Evolutionary conservation across 2,113 vertebrate genomes (phyloP), one percentile per base, ranked within the genome.

Genomic region (Peromyscus polionotus): DNA sequence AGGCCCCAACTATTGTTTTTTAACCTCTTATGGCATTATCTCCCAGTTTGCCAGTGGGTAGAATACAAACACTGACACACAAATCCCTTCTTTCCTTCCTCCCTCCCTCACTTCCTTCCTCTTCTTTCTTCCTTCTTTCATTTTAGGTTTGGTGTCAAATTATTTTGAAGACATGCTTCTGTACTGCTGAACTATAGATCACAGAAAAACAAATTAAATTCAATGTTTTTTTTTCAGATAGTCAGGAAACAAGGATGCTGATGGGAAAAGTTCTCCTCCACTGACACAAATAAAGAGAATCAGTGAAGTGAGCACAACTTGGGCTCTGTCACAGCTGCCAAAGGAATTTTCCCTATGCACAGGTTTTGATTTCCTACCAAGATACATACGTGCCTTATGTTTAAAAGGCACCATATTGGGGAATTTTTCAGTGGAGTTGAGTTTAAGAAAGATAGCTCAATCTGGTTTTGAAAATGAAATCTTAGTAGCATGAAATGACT

Each of bases 161-260:
- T 17, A 59, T 95, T 83, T 22, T 63, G 7, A 92, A 81, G 12
- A 81, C 85, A 45, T 76, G n/a, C 2, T 95, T 95, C 51, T 95
- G 57, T 5, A 54, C 14, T 54, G 8, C 45, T 70, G n/a, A 94
- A 61, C 68, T 86, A 28, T 77, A 94, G 68, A 91, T 31, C 84
- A 31, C 33, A 81, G 45, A 92, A 93, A 93, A 73, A 24, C 87
- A 95, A 96, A 94, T 93, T 93, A 89, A 87, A 96, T 98, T 75
- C 70, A 70, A 48, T 93, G 22, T 5, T 7, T 63, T 84, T 91
- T 96, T 93, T 72, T 95, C 96, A 94, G n/a, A 94, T 92, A 97
- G 92, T 95, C 96, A 97, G 68, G 48, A 95, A 96, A 5, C 90
- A 95, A 65, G 80, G 93, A 88, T 83, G 80, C 92, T 95, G 88